These are phyloP conservation scores for Panthera leo DNA, from an alignment of 2,113 vertebrate species.

Conservation along the genomic window DNA sequence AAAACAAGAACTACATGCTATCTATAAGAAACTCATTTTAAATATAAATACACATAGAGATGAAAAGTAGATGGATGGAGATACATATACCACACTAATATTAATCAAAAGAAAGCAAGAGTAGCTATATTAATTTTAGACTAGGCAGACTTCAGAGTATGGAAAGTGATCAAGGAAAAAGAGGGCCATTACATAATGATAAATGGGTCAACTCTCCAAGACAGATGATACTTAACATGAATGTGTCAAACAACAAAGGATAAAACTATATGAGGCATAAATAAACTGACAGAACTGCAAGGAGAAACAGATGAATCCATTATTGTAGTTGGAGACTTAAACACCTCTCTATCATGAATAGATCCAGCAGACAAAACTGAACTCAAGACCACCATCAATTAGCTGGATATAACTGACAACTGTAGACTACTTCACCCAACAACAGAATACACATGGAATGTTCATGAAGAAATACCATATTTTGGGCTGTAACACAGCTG, in stretches of 20 bases:
- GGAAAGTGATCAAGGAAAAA: neutral
- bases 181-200: neutral
- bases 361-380: neutral
- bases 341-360: neutral
- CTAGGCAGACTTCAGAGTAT: neutral
- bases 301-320: neutral
- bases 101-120: neutral
- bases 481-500: neutral
- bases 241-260: neutral
- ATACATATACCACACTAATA: neutral
- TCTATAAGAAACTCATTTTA: neutral
- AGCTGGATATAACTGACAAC: neutral
- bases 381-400: neutral
- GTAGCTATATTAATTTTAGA: neutral
- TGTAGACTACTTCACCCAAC: neutral
- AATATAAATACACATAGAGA: neutral
- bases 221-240: neutral
- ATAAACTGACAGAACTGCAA: neutral
- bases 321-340: neutral
- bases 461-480: neutral
- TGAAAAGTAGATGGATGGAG: neutral
- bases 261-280: neutral
- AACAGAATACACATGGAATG: neutral
- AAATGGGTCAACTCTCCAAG: neutral
- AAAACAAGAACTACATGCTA: neutral